phyloP scores from a whole-genome alignment of 2,888 invertebrate genomes.

The Protophormia terraenovae region DNA sequence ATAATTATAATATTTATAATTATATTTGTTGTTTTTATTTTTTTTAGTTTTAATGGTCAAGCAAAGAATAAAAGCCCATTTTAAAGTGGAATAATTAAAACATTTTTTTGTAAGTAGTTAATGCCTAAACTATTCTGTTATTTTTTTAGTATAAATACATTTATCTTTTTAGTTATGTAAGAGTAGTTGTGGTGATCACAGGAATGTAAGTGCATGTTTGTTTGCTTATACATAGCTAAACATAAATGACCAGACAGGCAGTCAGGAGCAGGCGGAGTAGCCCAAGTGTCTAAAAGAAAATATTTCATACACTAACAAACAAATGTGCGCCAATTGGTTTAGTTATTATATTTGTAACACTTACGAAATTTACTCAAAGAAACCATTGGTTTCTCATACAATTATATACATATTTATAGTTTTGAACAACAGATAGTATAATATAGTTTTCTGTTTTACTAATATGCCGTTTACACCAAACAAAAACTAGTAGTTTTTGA shows the following conservation, averaged over 20 bases:
- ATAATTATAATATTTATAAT: slow-evolving; percentile 39
- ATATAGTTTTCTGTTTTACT: too few relatives aligned
- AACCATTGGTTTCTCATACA: too few relatives aligned
- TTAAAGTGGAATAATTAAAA: slow-evolving; percentile 62
- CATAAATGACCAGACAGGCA: slow-evolving; percentile 10
- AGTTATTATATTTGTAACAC: background rate
- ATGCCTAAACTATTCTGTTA: background rate
- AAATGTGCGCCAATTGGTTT: background rate
- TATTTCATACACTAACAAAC: background rate
- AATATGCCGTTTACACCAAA: too few relatives aligned
- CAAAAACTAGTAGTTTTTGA: too few relatives aligned
- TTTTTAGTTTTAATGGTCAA: slow-evolving; percentile 53
- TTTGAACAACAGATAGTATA: too few relatives aligned
- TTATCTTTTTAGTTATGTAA: background rate
- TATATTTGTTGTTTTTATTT: background rate
- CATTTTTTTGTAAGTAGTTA: background rate
- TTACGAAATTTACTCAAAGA: too few relatives aligned
- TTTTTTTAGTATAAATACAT: background rate
- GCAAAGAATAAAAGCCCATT: slow-evolving; percentile 44
- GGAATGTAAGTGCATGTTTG: slow-evolving; percentile 22
- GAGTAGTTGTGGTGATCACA: background rate
- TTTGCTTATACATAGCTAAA: background rate
- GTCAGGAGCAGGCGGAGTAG: background rate
- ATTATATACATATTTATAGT: too few relatives aligned
- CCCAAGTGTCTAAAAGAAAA: slow-evolving; percentile 1